Percentiles rank a stretch among this genome's conserved stretches.
Conservation (phyloP, 2,113 vertebrate species). For the Albula glossodonta region DNA sequence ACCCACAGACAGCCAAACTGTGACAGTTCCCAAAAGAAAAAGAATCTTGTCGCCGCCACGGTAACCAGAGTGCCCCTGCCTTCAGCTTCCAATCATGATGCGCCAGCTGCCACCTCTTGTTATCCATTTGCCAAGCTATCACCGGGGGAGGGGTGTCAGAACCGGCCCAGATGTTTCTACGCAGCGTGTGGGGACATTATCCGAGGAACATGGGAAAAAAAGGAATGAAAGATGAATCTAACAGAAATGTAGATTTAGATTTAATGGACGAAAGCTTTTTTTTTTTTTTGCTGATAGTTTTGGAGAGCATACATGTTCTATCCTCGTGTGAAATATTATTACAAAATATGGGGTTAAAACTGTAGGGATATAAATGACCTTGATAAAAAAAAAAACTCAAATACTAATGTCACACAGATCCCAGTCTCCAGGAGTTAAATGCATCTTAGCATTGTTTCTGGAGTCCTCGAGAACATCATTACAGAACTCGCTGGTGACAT, state of each 20-base stretch:
- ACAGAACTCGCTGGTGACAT: background rate
- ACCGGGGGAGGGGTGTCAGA: background rate
- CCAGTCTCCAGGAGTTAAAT: background rate
- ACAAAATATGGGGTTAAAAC: too few species aligned
- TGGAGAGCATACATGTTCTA: too few species aligned
- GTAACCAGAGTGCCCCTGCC: background rate
- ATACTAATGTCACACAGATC: background rate
- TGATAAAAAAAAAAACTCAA: too few species aligned
- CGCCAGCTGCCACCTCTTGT: slow-evolving; percentile 5
- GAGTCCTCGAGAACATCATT: background rate
- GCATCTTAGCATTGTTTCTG: background rate
- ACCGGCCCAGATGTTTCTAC: slow-evolving; percentile 1
- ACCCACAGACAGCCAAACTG: too few species aligned
- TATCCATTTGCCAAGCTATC: background rate
- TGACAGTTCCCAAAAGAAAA: background rate
- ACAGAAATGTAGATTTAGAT: background rate
- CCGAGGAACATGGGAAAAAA: background rate
- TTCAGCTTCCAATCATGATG: background rate
- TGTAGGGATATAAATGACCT: too few species aligned
- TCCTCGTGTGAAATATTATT: too few species aligned
- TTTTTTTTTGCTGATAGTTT: too few species aligned
- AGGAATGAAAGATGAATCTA: background rate
- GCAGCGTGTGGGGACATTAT: background rate
- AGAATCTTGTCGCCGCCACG: background rate
- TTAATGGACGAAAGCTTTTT: too few species aligned